A percentile compares a stretch with the other conserved stretches of the same genome.
Conservation (phyloP, 2,113 vertebrate genomes). For the Gambusia affinis region DNA sequence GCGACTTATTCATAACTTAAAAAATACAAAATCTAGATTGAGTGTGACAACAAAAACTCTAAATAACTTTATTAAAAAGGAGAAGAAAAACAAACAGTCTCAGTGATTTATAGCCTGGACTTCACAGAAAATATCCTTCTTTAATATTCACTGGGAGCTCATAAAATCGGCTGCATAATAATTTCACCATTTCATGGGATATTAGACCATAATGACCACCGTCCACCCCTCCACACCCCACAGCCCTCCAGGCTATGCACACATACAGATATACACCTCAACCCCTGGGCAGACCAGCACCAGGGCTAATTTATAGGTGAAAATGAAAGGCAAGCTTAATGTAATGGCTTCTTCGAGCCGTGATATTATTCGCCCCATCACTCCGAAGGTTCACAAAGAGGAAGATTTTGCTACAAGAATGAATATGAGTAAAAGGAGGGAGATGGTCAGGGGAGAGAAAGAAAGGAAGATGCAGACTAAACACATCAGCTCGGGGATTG, state of each 20-base stretch:
- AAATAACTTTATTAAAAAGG: constrained; percentile 49
- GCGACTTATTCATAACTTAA: neutral
- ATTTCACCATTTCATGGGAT: constrained; percentile 99
- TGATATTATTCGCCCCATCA: constrained; percentile 82
- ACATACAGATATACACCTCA: constrained; percentile 66
- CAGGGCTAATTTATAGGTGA: constrained; percentile 90
- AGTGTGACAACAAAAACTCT: constrained; percentile 5
- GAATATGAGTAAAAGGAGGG: constrained; percentile 42
- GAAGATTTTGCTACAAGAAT: constrained; percentile 53
- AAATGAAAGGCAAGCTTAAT: constrained; percentile 89
- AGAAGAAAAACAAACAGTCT: constrained; percentile 69
- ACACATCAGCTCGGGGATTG: constrained; percentile 56
- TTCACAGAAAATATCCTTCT: constrained; percentile 71
- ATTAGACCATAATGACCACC: constrained; percentile 99
- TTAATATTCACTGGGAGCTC: constrained; percentile 89
- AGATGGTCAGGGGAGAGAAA: constrained; percentile 29
- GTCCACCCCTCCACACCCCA: constrained; percentile 83
- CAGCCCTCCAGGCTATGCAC: constrained; percentile 63
- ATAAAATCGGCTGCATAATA: constrained; percentile 92
- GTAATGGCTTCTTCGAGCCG: constrained; percentile 91
- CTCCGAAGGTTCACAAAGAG: constrained; percentile 48
- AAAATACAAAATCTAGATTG: constrained; percentile 7
- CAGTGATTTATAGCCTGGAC: constrained; percentile 61
- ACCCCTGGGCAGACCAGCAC: constrained; percentile 61
- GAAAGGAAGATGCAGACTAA: constrained; percentile 35